Percentiles rank a stretch among this genome's conserved stretches.
Evolutionary conservation across 1,140 invertebrate genomes (phyloP).

Genomic region (Aporrectodea caliginosa): DNA sequence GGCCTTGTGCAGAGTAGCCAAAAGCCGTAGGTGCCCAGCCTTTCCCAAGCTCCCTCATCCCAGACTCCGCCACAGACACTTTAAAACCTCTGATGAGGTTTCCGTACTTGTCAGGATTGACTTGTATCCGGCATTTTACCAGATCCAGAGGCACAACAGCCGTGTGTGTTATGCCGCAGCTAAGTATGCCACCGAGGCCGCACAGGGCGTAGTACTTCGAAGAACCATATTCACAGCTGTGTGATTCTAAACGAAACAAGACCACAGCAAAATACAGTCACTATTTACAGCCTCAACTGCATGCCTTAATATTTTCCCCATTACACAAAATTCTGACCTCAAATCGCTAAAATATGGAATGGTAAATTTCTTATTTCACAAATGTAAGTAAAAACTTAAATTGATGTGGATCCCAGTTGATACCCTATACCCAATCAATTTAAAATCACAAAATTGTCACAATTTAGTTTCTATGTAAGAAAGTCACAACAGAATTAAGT

Average conservation of each 20-base stretch:
- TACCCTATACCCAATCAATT: no score
- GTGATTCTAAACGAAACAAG: slow-evolving; percentile 44
- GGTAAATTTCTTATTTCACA: no score
- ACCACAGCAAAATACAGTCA: no score
- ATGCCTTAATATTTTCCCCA: no score
- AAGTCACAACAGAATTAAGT: no score
- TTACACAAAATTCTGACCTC: no score
- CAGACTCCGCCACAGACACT: slow-evolving; percentile 70
- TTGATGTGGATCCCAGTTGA: no score
- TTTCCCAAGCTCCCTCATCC: slow-evolving; percentile 74
- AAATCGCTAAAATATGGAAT: no score
- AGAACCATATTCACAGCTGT: slow-evolving; percentile 90
- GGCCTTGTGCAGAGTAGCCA: slow-evolving; percentile 88
- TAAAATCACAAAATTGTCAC: no score
- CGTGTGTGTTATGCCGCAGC: slow-evolving; percentile 84
- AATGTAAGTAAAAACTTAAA: no score
- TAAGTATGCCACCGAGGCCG: slow-evolving; percentile 89
- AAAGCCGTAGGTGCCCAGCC: slow-evolving; percentile 99
- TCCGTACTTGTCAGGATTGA: slow-evolving; percentile 24
- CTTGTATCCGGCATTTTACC: slow-evolving; percentile 98
- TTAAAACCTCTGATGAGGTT: slow-evolving; percentile 52
- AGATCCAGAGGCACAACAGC: slow-evolving; percentile 91
- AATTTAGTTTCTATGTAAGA: no score
- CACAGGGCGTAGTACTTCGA: slow-evolving; percentile 87
- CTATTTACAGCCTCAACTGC: no score